These are phyloP conservation scores for Meteorus sp. DNA, from an alignment of 1,140 invertebrate genomes.

Conservation along the genomic window DNA sequence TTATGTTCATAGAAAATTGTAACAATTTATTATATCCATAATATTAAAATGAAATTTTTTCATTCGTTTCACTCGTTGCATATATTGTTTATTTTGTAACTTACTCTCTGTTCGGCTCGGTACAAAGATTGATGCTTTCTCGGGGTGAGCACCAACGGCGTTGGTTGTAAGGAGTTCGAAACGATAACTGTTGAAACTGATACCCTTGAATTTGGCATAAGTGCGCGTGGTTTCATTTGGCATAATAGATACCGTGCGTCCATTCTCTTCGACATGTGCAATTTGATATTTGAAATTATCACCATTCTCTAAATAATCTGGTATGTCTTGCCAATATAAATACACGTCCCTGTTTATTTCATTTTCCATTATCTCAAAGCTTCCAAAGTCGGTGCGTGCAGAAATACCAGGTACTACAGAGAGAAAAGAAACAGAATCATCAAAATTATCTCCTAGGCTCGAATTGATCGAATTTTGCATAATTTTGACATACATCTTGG, in stretches of 20 bases:
- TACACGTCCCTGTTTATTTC: slow-evolving; percentile 60
- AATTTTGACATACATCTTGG: slow-evolving; percentile 57
- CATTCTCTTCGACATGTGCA: slow-evolving; percentile 49
- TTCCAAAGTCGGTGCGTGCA: slow-evolving; percentile 66
- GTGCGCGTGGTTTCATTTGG: slow-evolving; percentile 56
- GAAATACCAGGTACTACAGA: slow-evolving; percentile 60
- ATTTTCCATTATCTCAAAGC: slow-evolving; percentile 65
- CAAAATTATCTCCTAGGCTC: not conserved
- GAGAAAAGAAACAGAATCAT: slow-evolving; percentile 17
- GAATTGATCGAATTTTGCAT: not conserved
- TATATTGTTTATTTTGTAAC: slow-evolving; percentile 37
- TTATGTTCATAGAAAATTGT: too few relatives aligned
- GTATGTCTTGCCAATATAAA: slow-evolving; percentile 72
- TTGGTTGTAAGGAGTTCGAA: slow-evolving; percentile 64
- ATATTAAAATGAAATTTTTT: too few relatives aligned
- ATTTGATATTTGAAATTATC: slow-evolving; percentile 59
- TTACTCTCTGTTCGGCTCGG: slow-evolving; percentile 63
- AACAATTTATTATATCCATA: too few relatives aligned
- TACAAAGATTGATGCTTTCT: slow-evolving; percentile 64
- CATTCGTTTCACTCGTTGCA: too few relatives aligned
- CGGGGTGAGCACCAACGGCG: slow-evolving; percentile 60
- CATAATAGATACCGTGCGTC: slow-evolving; percentile 33
- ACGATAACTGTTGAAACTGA: slow-evolving; percentile 55
- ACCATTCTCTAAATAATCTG: slow-evolving; percentile 64
- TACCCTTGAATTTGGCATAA: slow-evolving; percentile 60